Evolutionary conservation across 2,113 vertebrate species (phyloP).

Genomic region (Orientallactaga bullata): DNA sequence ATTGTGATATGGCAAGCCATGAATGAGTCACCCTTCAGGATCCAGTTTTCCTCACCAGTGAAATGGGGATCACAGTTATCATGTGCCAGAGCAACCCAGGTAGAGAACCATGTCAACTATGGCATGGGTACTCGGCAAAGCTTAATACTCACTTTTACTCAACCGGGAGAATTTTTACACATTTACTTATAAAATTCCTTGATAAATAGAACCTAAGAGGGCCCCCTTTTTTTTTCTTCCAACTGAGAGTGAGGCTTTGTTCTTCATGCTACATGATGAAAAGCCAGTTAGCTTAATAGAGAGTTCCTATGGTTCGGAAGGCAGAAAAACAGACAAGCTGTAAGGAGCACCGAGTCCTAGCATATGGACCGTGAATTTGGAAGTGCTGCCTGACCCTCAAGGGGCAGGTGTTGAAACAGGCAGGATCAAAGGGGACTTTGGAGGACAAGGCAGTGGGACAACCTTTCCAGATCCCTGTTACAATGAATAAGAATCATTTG

Average conservation of each 20-base stretch:
- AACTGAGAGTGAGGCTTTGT: not conserved
- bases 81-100: not conserved
- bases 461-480: not conserved
- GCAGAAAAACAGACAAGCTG: not conserved
- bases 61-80: not conserved
- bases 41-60: not conserved
- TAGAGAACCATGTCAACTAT: not conserved
- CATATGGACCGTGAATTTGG: not conserved
- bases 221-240: not conserved
- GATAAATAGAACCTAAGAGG: not conserved
- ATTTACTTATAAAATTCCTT: constrained; percentile 19
- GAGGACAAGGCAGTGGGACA: not conserved
- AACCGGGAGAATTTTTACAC: not conserved
- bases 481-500: not conserved
- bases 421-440: not conserved
- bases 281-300: not conserved
- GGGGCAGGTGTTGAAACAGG: not conserved
- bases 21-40: not conserved
- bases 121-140: not conserved
- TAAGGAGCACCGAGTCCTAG: not conserved
- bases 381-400: not conserved
- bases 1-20: constrained; percentile 7
- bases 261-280: not conserved
- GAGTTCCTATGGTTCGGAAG: not conserved
- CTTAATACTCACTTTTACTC: not conserved